Percentiles rank a stretch among this genome's conserved stretches.
These are phyloP conservation scores for Tanytarsus gracilentus DNA, from an alignment of 2,888 invertebrate genomes.

Conservation along the genomic window DNA sequence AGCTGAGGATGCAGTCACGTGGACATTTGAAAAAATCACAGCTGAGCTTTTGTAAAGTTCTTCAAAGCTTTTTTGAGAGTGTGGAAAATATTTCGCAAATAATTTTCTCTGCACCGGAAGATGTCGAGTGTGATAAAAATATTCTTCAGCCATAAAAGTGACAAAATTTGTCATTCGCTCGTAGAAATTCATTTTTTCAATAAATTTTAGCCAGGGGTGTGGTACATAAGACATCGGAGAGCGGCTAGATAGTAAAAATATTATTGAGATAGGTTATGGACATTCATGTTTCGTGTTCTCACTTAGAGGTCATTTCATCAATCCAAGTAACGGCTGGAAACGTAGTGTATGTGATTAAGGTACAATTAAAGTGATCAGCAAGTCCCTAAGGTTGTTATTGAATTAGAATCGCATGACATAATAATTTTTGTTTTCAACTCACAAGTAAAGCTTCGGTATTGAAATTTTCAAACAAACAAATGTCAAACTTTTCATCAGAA, in stretches of 20 bases:
- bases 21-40: constrained; percentile 29
- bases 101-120: not conserved
- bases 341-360: constrained; percentile 30
- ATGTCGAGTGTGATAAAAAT: not conserved
- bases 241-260: no score
- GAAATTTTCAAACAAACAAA: constrained; percentile 41
- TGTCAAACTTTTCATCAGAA: constrained; percentile 40
- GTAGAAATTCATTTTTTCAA: constrained; percentile 13
- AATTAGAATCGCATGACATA: not conserved
- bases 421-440: not conserved
- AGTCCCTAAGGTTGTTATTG: not conserved
- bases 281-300: not conserved
- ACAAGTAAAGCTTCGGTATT: constrained; percentile 37
- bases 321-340: constrained; percentile 17
- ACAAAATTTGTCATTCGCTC: constrained; percentile 16
- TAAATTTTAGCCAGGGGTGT: not conserved
- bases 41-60: constrained; percentile 20
- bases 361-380: constrained; percentile 32
- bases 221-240: constrained; percentile 17
- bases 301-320: constrained; percentile 2
- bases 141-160: not conserved
- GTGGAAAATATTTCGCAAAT: not conserved
- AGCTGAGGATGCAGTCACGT: constrained; percentile 26
- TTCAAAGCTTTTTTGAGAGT: constrained; percentile 12
- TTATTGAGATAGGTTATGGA: not conserved